Base-by-base conservation (phyloP, 1,140 invertebrate species). In the Caenorhabditis latens region DNA sequence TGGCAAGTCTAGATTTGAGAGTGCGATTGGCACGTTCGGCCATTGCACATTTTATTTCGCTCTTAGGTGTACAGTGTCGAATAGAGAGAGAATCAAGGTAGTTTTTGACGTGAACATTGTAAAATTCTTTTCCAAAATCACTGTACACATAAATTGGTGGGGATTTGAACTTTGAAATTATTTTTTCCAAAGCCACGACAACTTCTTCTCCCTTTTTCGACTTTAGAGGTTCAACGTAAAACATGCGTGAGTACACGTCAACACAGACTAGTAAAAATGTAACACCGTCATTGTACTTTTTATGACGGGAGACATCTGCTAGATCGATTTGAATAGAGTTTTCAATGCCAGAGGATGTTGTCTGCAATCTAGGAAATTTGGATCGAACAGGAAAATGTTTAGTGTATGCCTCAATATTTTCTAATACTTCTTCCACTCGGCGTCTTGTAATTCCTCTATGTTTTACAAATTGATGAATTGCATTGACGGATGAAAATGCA, bases 71-170 rank as follows among this genome's bases (percentile, higher is more conserved):
- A 58, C 55, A 58, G 19, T 58, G 55, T 58, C 55, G 55, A 58
- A 58, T 58, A 7, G 55, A 58, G 9, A 58, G 55, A 19, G 55
- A 58, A 16, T 58, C 55, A 58, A 58, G 19, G n/a, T 58, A 58
- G 13, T n/a, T 58, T 58, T 58, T 58, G 13, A 58, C 55, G 19
- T 58, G 55, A 16, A 19, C 19, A 58, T 58, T 58, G 19, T 58
- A 58, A 58, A 58, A 58, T 19, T 58, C 55, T 58, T 58, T 58
- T 58, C 55, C 55, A 58, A 58, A 58, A 58, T 58, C 55, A 58
- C 13, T 58, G 19, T 58, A 58, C 6, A 58, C 55, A 58, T 58
- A 58, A 58, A 58, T 58, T 58, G 55, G 55, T 58, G 55, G 55
- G 13, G 55, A 16, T 58, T 58, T 58, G 19, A 58, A 58, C 19